These are phyloP conservation scores for Drosophila ezoana DNA, from an alignment of 2,888 invertebrate genomes.

Conservation along the genomic window DNA sequence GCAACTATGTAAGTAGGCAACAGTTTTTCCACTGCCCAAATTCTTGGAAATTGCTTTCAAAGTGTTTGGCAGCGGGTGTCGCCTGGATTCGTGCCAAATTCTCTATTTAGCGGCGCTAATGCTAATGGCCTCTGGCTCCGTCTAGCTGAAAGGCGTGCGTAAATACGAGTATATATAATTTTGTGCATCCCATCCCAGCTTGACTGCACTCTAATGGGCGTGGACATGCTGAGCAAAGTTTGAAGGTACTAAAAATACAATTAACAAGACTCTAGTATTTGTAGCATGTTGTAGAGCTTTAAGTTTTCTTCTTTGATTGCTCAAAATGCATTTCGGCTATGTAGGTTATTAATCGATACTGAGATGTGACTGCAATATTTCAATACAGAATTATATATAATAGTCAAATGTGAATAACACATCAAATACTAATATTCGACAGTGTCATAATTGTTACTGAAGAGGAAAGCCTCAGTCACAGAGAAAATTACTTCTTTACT, in stretches of 20 bases:
- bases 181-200: background rate
- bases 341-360: background rate
- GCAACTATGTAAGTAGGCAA: constrained; percentile 16
- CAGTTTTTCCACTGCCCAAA: constrained; percentile 9
- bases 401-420: too few species aligned
- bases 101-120: constrained; percentile 58
- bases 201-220: constrained; percentile 22
- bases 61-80: constrained; percentile 55
- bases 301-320: background rate
- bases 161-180: constrained; percentile 36
- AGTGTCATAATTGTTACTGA: too few species aligned
- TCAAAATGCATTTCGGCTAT: too few species aligned
- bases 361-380: too few species aligned
- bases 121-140: constrained; percentile 67
- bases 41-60: constrained; percentile 37
- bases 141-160: constrained; percentile 23
- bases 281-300: constrained; percentile 29
- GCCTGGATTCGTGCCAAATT: constrained; percentile 65
- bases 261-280: constrained; percentile 29
- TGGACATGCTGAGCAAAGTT: constrained; percentile 4
- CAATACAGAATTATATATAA: too few species aligned
- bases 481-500: too few species aligned
- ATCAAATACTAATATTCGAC: too few species aligned
- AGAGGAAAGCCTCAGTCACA: too few species aligned
- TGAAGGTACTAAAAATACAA: constrained; percentile 13